These are phyloP conservation scores for Mythimna vitellina DNA, from an alignment of 2,888 invertebrate genomes.

Conservation along the genomic window DNA sequence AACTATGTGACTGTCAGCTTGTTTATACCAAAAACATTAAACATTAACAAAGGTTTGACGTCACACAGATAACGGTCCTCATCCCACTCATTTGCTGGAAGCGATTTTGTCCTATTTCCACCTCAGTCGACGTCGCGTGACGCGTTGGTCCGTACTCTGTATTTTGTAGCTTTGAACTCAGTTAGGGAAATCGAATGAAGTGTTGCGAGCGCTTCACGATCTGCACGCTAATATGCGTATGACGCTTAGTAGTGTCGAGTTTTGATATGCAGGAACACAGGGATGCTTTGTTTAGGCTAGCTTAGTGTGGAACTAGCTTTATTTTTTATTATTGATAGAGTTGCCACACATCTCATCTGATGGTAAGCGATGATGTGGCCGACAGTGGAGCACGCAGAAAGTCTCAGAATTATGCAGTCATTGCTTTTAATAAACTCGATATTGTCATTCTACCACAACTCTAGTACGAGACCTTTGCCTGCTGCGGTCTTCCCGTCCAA, in stretches of 20 bases:
- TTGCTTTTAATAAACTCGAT: too few species aligned
- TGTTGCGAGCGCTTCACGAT: background rate
- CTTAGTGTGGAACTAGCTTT: background rate
- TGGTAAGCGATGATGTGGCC: too few species aligned
- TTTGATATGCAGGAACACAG: background rate
- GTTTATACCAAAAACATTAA: background rate
- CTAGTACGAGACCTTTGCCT: too few species aligned
- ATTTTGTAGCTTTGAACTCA: constrained; percentile 19
- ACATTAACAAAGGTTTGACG: constrained; percentile 1
- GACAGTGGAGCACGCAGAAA: too few species aligned
- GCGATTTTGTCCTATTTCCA: constrained; percentile 7
- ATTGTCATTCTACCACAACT: too few species aligned
- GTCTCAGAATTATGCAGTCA: too few species aligned
- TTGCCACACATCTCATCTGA: too few species aligned
- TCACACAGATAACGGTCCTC: background rate
- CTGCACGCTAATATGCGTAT: background rate
- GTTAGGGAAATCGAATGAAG: constrained; percentile 26
- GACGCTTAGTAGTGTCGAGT: background rate
- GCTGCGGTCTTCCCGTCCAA: too few species aligned
- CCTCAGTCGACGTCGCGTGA: background rate
- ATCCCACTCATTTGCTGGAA: background rate
- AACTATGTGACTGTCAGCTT: too few species aligned
- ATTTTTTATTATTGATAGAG: too few species aligned
- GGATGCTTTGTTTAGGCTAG: background rate
- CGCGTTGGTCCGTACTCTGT: background rate